Base-by-base conservation (phyloP, 2,113 vertebrate species). In the Cacatua alba region DNA sequence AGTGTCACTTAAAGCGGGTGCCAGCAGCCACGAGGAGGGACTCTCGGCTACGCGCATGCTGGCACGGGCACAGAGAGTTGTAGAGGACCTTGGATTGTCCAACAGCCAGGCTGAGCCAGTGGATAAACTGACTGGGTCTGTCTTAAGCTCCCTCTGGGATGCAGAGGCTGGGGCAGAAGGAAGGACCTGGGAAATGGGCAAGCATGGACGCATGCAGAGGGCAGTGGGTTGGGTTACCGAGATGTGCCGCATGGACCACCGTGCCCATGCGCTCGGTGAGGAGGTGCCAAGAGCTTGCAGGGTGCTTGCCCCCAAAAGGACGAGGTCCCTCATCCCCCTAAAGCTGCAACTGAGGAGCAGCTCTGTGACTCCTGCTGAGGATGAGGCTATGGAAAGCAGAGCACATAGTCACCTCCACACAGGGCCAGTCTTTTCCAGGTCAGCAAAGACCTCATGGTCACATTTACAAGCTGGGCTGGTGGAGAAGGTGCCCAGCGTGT, bases 181-280 rank as follows among this genome's bases (percentile, higher is more conserved):
- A 37, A 13, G 57, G 35, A 39, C 48, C 20, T 39, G 65, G 76
- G 90, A 90, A 62, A 62, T 5, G 28, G 67, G 60, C 2, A 10
- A 63, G 16, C 7, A 21, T 2, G 3, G 20, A 11, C 35, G 3
- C 3, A 0, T 13, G 23, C 13, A 31, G 37, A 23, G 41, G 6
- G 5, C 6, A 0, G 14, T 9, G 46, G 28, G 20, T 3, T 82
- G 46, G 52, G 59, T 64, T 64, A 48, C 49, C 25, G 65, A 49
- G 25, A 19, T 31, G 35, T 19, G 37, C 57, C 43, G n/a, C 44
- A 53, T 11, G 49, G 41, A 46, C 31, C 55, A 12, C 28, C 2
- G 1, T 17, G 35, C 21, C n/a, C 67, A 7, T 0, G 1, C 3
- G 11, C 16, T 76, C 5, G 0, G 33, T 28, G n/a, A 35, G 46